Evolutionary conservation across 2,797 vertebrate species (phyloP).

Genomic region (Paedocypris micromegethes): DNA sequence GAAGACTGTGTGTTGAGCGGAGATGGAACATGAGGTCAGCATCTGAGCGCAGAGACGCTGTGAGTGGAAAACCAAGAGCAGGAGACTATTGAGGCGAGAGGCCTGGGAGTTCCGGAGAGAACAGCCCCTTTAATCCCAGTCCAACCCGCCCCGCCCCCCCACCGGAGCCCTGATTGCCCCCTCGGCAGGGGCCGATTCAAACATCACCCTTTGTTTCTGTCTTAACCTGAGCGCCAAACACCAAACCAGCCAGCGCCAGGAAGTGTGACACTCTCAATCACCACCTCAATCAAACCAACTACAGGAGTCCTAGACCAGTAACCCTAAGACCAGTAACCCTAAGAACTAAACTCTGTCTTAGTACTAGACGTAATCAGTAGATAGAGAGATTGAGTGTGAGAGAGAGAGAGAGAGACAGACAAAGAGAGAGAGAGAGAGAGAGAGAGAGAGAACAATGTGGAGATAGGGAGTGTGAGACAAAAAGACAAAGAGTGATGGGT

Average conservation of each 20-base stretch:
- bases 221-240: neutral
- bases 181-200: conserved; percentile 38
- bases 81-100: conserved; percentile 37
- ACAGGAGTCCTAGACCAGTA: too few species aligned
- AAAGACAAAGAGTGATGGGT: too few species aligned
- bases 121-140: conserved; percentile 46
- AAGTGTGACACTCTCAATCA: neutral
- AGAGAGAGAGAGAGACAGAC: too few species aligned
- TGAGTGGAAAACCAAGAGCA: conserved; percentile 30
- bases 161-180: conserved; percentile 32
- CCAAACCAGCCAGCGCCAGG: neutral
- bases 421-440: too few species aligned
- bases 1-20: conserved; percentile 22
- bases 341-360: too few species aligned
- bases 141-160: conserved; percentile 45
- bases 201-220: conserved; percentile 37
- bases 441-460: too few species aligned
- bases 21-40: conserved; percentile 25
- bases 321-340: too few species aligned
- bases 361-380: too few species aligned
- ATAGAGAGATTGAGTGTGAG: too few species aligned
- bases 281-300: neutral
- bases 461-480: too few species aligned
- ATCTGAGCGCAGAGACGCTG: neutral
- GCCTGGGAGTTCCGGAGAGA: conserved; percentile 45